phyloP scores from a whole-genome alignment of 2,113 vertebrate genomes.

The Epinephelus lanceolatus region DNA sequence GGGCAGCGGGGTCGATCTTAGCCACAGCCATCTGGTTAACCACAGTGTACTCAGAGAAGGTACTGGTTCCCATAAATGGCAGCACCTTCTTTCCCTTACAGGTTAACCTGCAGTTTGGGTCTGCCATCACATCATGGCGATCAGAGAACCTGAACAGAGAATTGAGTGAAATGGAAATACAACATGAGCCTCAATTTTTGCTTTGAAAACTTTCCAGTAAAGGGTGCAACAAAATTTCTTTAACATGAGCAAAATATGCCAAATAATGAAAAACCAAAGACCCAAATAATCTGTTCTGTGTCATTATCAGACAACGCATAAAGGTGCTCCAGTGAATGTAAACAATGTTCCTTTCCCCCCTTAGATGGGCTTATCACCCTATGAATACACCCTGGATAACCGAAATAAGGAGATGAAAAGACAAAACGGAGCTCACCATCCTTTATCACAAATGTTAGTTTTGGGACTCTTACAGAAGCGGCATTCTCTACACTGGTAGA shows the following conservation, averaged over 20 bases:
- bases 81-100: slow-evolving; percentile 87
- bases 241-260: no score
- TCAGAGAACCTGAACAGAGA: slow-evolving; percentile 64
- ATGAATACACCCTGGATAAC: not conserved
- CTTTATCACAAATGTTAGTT: slow-evolving; percentile 86
- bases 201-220: not conserved
- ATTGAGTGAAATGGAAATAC: not conserved
- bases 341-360: no score
- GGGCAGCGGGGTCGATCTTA: slow-evolving; percentile 86
- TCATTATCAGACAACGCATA: not conserved
- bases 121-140: slow-evolving; percentile 72
- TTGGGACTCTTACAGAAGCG: slow-evolving; percentile 84
- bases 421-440: slow-evolving; percentile 79
- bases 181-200: not conserved
- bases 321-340: no score
- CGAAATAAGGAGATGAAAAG: not conserved
- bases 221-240: not conserved
- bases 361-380: not conserved
- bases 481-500: slow-evolving; percentile 88
- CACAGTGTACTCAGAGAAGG: slow-evolving; percentile 91
- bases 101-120: slow-evolving; percentile 82
- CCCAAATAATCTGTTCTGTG: not conserved
- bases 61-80: slow-evolving; percentile 87
- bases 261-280: not conserved
- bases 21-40: slow-evolving; percentile 81